Evolutionary conservation across 2,113 vertebrate species (phyloP).

Genomic region (Corythaeola cristata): DNA sequence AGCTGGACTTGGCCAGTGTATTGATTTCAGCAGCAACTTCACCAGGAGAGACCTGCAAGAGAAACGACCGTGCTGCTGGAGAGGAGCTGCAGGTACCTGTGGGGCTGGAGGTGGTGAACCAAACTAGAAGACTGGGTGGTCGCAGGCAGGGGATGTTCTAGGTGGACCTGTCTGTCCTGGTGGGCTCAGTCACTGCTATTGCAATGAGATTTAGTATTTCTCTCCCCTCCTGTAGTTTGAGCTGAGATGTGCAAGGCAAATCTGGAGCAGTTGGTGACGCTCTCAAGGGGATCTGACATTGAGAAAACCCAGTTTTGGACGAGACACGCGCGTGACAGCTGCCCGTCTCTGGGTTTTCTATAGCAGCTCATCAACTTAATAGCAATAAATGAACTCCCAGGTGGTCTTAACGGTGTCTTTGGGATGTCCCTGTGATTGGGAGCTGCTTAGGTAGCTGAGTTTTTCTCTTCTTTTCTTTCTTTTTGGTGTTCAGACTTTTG

Average conservation of each 20-base stretch:
- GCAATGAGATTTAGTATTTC: background rate
- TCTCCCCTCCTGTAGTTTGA: background rate
- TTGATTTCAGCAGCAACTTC: background rate
- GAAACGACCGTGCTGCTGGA: background rate
- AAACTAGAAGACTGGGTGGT: background rate
- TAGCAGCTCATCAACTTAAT: slow-evolving; percentile 39
- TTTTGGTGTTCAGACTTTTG: background rate
- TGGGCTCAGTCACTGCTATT: background rate
- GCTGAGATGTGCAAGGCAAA: background rate
- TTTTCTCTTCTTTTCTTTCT: background rate
- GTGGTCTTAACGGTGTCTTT: background rate
- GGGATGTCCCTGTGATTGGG: background rate
- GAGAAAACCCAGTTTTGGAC: background rate
- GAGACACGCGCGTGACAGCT: background rate
- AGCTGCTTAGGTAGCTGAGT: background rate
- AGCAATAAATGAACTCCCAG: slow-evolving; percentile 32
- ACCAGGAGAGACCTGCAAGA: background rate
- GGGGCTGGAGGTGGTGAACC: background rate
- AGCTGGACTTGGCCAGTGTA: accelerated
- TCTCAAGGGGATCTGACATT: background rate
- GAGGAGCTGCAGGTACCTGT: background rate
- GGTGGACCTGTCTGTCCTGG: accelerated
- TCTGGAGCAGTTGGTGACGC: background rate
- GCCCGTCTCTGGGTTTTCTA: background rate
- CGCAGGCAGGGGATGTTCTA: background rate